Conservation (phyloP, 2,797 vertebrate species). For the Diceros bicornis region DNA sequence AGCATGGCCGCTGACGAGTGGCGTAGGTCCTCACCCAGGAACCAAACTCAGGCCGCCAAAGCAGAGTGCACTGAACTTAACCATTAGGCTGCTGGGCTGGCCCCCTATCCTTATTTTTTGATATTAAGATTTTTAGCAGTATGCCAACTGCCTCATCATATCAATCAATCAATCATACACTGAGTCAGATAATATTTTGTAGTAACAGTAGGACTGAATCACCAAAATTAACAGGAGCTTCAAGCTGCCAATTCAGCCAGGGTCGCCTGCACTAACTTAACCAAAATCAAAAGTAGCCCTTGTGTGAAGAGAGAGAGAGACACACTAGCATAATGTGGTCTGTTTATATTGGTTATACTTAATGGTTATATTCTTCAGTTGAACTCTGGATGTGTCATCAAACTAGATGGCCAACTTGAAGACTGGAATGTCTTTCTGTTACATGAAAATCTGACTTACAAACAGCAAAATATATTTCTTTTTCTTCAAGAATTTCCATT, state of each 20-base stretch:
- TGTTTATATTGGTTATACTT: not conserved
- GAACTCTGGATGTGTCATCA: not conserved
- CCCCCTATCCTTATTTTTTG: slow-evolving; percentile 40
- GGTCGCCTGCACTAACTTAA: not conserved
- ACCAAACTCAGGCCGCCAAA: no score
- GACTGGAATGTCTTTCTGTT: not conserved
- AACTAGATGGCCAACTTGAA: not conserved
- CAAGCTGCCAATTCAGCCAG: not conserved
- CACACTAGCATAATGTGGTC: not conserved
- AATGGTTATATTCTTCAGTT: not conserved
- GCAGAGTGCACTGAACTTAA: no score
- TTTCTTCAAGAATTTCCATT: slow-evolving; percentile 22
- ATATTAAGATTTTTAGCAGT: slow-evolving; percentile 75
- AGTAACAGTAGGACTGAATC: not conserved
- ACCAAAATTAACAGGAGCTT: not conserved
- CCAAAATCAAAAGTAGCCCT: not conserved
- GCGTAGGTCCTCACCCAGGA: no score
- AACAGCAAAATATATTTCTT: slow-evolving; percentile 2
- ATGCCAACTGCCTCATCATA: slow-evolving; percentile 72
- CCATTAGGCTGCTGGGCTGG: no score
- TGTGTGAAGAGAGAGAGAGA: not conserved
- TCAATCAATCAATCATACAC: not conserved
- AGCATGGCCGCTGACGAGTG: no score
- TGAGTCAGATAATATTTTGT: not conserved
- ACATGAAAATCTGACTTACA: not conserved